Evolutionary conservation across 2,113 vertebrate species (phyloP), one percentile per base, ranked within the genome.

Genomic region (Ochotona princeps): DNA sequence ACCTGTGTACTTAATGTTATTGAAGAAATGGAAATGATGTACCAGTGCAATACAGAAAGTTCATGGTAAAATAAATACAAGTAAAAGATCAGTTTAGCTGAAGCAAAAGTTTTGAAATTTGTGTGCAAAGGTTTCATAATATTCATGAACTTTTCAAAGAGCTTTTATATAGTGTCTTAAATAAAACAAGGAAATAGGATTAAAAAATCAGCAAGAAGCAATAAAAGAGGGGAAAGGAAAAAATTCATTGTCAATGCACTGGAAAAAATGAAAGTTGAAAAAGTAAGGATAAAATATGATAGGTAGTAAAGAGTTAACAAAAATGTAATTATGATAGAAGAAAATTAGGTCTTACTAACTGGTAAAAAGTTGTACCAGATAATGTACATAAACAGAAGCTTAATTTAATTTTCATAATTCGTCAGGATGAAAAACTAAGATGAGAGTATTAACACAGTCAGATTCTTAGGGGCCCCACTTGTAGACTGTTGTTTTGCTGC

Each of bases 241-340:
- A 51, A 75, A 87, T 32, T 10, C 0, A 7, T 79, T 69, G 44
- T 2, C 65, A 57, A 75, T 20, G 30, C 2, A 30, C 18, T 92
- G 10, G 8, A 87, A 38, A 26, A 87, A 90, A 79, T 86, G 5
- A 89, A 86, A 74, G 38, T 72, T 63, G 25, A 93, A 17, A 15
- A 94, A 79, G 35, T 85, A 79, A 7, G 20, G 65, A 30, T 1
- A 26, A 61, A 65, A 44, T 8, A 49, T 57, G 30, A 81, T 30
- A 66, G 90, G 47, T 69, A 63, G n/a, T 83, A 49, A 87, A 90
- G 14, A 93, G 54, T 61, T 78, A 47, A 65, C n/a, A 63, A 69
- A 83, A 87, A 70, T 28, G 54, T 69, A 44, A 51, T 78, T 91
- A 69, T 4, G 21, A 63, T 87, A 57, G 25, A 57, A 75, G n/a